Base-by-base conservation (phyloP, 2,797 vertebrate species). In the Hyperoplus immaculatus region DNA sequence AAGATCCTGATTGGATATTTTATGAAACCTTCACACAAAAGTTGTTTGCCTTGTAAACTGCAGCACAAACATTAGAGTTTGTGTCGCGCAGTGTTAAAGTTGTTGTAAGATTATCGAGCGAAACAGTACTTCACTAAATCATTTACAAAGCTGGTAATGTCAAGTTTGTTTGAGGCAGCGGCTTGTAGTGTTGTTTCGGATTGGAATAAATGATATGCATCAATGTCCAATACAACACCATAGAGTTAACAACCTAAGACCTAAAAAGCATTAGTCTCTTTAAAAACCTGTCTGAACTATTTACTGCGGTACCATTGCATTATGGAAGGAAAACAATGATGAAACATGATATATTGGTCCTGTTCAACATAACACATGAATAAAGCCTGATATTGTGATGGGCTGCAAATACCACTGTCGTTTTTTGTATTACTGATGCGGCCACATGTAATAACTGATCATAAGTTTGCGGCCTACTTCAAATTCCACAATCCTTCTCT, bases 401-500 rank as follows among this genome's bases (percentile, higher is more conserved):
- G 1, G n/a, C 39, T 59, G 5, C 41, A 65, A 64, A 64, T 14
- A 58, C n/a, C 8, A 18, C 51, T 39, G 13, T 4, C 18, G 6
- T 18, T 50, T 4, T 42, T 4, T 42, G 43, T 8, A 58, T 15
- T 6, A 14, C 39, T 55, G 58, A 18, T 43, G 10, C 11, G 9
- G 65, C 12, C 18, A 2, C 5, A 18, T 29, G 13, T 59, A n/a
- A 18, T 38, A 60, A 18, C 60, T 41, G 12, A 46, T 12, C 21
- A 1, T 0, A 46, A 0, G 14, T 14, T 36, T 69, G 29, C 0
- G 12, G 13, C n/a, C 14, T 14, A 0, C 4, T 70, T 42, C 6
- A 51, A 62, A 57, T 42, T 64, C 2, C 7, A 66, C 13, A 61
- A n/a, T 4, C 43, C 16, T 8, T 21, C 7, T 49, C 36, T 21